Percentiles rank a stretch among this genome's conserved stretches.
Conservation (phyloP, 2,113 vertebrate species). For the Neoarius graeffei region DNA sequence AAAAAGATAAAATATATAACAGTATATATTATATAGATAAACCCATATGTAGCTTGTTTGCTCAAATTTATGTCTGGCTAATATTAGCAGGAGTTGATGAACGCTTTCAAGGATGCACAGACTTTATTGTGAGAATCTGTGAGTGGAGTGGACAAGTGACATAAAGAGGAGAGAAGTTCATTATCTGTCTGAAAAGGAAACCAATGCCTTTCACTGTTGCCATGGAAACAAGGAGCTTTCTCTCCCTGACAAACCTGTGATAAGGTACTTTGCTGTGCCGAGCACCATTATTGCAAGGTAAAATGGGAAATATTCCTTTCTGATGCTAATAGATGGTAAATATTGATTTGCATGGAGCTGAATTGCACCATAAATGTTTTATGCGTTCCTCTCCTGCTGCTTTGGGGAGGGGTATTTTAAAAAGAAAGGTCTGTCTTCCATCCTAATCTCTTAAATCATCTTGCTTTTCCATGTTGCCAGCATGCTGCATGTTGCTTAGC, state of each 20-base stretch:
- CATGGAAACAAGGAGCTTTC: constrained; percentile 76
- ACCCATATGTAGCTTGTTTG: neutral
- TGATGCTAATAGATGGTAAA: constrained; percentile 75
- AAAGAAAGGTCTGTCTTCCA: neutral
- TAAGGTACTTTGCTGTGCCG: constrained; percentile 79
- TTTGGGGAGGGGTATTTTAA: constrained; percentile 49
- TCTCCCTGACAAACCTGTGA: constrained; percentile 73
- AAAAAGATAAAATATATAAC: neutral
- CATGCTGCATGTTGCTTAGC: neutral
- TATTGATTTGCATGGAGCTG: constrained; percentile 72
- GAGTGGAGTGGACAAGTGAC: constrained; percentile 76
- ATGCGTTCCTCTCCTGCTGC: constrained; percentile 53
- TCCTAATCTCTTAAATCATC: constrained; percentile 11
- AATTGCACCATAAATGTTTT: constrained; percentile 61
- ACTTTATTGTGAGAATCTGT: constrained; percentile 74
- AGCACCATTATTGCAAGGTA: constrained; percentile 76
- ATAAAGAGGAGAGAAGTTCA: constrained; percentile 80
- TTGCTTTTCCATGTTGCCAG: constrained; percentile 4
- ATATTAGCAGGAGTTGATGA: constrained; percentile 62
- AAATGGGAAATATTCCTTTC: constrained; percentile 77
- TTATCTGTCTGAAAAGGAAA: constrained; percentile 80
- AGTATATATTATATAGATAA: neutral
- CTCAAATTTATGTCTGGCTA: neutral
- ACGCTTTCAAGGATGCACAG: constrained; percentile 73
- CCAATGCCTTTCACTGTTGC: constrained; percentile 78